Percentiles rank a stretch among this genome's conserved stretches.
These are phyloP conservation scores for Drosophila suzukii DNA, from an alignment of 1,140 invertebrate species.

Conservation along the genomic window DNA sequence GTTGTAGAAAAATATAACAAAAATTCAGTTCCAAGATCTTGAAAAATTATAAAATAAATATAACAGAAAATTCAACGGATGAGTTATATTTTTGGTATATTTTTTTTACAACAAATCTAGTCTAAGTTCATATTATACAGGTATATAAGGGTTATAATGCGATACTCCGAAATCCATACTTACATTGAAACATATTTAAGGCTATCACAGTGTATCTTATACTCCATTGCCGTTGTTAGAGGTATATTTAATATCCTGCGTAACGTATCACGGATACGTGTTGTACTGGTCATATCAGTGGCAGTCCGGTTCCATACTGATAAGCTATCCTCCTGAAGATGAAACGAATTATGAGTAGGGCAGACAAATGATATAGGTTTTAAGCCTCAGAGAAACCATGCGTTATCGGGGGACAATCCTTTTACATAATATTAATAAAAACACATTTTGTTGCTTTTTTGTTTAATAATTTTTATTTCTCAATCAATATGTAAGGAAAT, in stretches of 20 bases:
- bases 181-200: slow-evolving; percentile 88
- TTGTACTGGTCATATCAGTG: slow-evolving; percentile 93
- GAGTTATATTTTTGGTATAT: no score
- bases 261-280: slow-evolving; percentile 96
- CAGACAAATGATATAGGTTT: neutral
- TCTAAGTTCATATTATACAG: no score
- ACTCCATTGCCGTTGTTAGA: slow-evolving; percentile 96
- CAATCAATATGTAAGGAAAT: slow-evolving; percentile 80
- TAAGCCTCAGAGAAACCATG: slow-evolving; percentile 52
- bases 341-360: slow-evolving; percentile 4
- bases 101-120: no score
- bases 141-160: no score
- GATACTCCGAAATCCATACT: slow-evolving; percentile 29
- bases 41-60: no score
- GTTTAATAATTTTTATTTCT: slow-evolving; percentile 83
- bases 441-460: slow-evolving; percentile 32
- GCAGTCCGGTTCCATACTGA: slow-evolving; percentile 99
- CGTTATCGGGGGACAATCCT: neutral
- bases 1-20: neutral
- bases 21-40: neutral
- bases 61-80: no score
- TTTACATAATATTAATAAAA: neutral
- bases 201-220: slow-evolving; percentile 96
- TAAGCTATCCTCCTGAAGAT: slow-evolving; percentile 95
- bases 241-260: slow-evolving; percentile 97